These are phyloP conservation scores for Trichonephila inaurata DNA, from an alignment of 1,140 invertebrate genomes.

Conservation along the genomic window DNA sequence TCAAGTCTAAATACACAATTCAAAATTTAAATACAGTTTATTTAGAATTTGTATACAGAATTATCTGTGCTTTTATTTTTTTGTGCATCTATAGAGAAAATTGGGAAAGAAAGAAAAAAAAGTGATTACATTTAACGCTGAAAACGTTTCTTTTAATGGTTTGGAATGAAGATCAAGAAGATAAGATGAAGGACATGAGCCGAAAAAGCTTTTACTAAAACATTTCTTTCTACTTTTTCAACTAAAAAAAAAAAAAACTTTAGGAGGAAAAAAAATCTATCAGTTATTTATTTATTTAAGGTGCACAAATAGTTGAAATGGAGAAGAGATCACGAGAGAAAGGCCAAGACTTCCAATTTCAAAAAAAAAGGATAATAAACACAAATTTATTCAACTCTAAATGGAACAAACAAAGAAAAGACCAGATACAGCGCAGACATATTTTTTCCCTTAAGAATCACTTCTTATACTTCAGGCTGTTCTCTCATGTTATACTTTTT, in stretches of 20 bases:
- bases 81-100: too few species aligned
- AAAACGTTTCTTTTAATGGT: too few species aligned
- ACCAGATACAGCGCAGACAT: neutral
- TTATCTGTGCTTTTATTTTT: too few species aligned
- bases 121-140: too few species aligned
- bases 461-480: neutral
- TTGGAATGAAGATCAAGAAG: too few species aligned
- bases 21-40: too few species aligned
- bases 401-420: neutral
- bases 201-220: too few species aligned
- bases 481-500: slow-evolving; percentile 6
- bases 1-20: too few species aligned
- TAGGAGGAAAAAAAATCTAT: neutral
- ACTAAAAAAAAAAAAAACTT: neutral
- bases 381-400: neutral
- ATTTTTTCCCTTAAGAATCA: neutral
- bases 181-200: too few species aligned
- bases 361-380: neutral
- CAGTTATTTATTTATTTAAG: neutral
- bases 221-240: neutral
- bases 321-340: neutral
- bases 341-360: neutral
- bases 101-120: too few species aligned
- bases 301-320: too few species aligned
- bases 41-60: too few species aligned